Evolutionary conservation across 2,888 invertebrate species (phyloP).

Genomic region (Macaria liturata): DNA sequence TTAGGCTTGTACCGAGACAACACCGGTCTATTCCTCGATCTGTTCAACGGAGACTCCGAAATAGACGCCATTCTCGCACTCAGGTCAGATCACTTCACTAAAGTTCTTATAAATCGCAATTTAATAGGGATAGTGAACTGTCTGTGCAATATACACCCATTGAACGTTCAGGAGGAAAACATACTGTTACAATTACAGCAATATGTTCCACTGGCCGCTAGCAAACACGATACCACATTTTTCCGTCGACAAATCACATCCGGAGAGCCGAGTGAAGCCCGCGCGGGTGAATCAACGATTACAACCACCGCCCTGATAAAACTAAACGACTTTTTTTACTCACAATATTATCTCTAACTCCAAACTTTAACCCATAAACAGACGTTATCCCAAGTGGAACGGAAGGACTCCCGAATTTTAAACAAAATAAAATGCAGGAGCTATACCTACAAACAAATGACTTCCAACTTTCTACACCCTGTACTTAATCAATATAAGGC

Average conservation of each 20-base stretch:
- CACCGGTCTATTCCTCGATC: slow-evolving; percentile 71
- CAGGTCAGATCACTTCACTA: slow-evolving; percentile 30
- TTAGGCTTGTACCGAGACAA: slow-evolving; percentile 69
- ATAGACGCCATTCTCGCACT: slow-evolving; percentile 62
- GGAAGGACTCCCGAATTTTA: too few relatives aligned
- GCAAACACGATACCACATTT: slow-evolving; percentile 76
- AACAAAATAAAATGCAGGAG: too few relatives aligned
- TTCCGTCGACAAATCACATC: slow-evolving; percentile 82
- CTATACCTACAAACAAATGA: neutral
- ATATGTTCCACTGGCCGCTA: slow-evolving; percentile 56
- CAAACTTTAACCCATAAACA: too few relatives aligned
- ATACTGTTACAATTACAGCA: slow-evolving; percentile 70
- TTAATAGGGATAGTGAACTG: slow-evolving; percentile 19
- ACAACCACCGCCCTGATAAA: slow-evolving; percentile 64
- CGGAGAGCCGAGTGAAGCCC: slow-evolving; percentile 65
- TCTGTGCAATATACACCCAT: slow-evolving; percentile 47
- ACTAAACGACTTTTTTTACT: slow-evolving; percentile 45
- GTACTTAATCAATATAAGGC: slow-evolving; percentile 39
- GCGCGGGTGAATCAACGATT: slow-evolving; percentile 72
- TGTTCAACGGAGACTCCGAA: slow-evolving; percentile 68
- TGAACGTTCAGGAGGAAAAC: slow-evolving; percentile 68
- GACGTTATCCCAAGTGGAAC: too few relatives aligned
- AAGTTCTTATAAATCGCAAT: slow-evolving; percentile 29
- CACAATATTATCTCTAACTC: slow-evolving; percentile 8
- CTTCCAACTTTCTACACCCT: slow-evolving; percentile 15